Evolutionary conservation across 2,888 invertebrate genomes (phyloP).

Genomic region (Cynaeus angustus): DNA sequence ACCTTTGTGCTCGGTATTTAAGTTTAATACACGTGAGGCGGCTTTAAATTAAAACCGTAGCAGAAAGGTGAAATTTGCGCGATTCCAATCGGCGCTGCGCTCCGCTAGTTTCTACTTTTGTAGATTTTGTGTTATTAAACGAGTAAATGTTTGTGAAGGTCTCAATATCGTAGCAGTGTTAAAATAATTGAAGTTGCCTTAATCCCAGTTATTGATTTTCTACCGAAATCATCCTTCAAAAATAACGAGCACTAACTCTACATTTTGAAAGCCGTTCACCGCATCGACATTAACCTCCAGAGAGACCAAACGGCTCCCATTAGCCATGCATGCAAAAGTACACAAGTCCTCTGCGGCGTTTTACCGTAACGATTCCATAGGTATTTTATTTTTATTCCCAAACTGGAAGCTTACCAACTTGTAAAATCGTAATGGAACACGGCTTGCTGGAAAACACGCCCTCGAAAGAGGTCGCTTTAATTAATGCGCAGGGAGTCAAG

Average conservation of each 20-base stretch:
- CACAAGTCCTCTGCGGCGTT: constrained; percentile 17
- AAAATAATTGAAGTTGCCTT: neutral
- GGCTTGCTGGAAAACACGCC: constrained; percentile 25
- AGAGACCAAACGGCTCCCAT: constrained; percentile 12
- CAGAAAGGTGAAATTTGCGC: constrained; percentile 3
- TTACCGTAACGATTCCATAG: constrained; percentile 18
- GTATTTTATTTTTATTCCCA: constrained; percentile 25
- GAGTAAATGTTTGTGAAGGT: too few species aligned
- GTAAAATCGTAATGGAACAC: constrained; percentile 32
- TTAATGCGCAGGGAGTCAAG: constrained; percentile 34
- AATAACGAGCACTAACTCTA: constrained; percentile 10
- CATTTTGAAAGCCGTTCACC: constrained; percentile 9
- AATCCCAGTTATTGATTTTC: too few species aligned
- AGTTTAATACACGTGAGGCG: constrained; percentile 40
- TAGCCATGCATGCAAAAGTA: constrained; percentile 11
- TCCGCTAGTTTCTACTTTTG: neutral
- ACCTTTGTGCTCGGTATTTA: constrained; percentile 40
- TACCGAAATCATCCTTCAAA: neutral
- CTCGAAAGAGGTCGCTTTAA: constrained; percentile 29
- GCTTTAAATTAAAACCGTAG: constrained; percentile 27
- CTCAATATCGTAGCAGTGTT: too few species aligned
- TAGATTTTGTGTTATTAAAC: too few species aligned
- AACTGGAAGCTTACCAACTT: constrained; percentile 27
- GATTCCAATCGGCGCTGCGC: neutral
- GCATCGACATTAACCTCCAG: constrained; percentile 20